These are phyloP conservation scores for Mico argentatus DNA, from an alignment of 2,797 vertebrate species.

Conservation along the genomic window DNA sequence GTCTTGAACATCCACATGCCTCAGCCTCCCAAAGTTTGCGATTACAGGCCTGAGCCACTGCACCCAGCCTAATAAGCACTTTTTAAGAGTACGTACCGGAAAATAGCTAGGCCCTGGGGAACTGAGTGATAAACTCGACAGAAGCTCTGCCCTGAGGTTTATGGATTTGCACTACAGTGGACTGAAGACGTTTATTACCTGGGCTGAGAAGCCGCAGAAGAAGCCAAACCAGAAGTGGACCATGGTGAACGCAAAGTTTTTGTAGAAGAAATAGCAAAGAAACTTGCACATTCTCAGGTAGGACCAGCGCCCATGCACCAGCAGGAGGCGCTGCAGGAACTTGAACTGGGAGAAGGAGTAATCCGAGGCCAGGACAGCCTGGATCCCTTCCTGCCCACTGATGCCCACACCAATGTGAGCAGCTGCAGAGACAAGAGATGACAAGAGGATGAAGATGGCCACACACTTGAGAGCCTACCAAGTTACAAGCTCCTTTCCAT, in stretches of 20 bases:
- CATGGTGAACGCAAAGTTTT: slow-evolving; percentile 99
- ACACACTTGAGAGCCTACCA: not conserved
- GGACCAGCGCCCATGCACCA: slow-evolving; percentile 97
- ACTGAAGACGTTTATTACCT: slow-evolving; percentile 84
- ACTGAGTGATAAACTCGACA: not conserved
- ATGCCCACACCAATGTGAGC: slow-evolving; percentile 97
- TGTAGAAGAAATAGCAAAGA: slow-evolving; percentile 99
- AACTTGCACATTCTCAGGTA: slow-evolving; percentile 98
- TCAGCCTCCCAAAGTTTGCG: too few species aligned
- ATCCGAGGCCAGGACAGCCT: slow-evolving; percentile 94
- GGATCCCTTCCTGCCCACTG: slow-evolving; percentile 97
- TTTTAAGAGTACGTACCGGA: not conserved
- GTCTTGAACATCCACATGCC: too few species aligned
- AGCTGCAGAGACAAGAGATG: slow-evolving; percentile 81
- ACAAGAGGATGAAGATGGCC: rapidly evolving
- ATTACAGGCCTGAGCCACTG: too few species aligned
- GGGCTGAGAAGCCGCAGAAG: slow-evolving; percentile 97
- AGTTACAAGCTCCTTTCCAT: rapidly evolving
- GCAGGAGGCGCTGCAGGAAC: slow-evolving; percentile 94
- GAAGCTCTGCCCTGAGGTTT: not conserved
- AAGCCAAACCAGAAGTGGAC: slow-evolving; percentile 99
- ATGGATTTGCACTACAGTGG: not conserved
- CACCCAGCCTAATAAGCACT: not conserved
- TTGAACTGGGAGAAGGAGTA: slow-evolving; percentile 98
- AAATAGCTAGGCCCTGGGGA: not conserved